Evolutionary conservation across 2,113 vertebrate genomes (phyloP).

Genomic region (Myiopsitta monachus): DNA sequence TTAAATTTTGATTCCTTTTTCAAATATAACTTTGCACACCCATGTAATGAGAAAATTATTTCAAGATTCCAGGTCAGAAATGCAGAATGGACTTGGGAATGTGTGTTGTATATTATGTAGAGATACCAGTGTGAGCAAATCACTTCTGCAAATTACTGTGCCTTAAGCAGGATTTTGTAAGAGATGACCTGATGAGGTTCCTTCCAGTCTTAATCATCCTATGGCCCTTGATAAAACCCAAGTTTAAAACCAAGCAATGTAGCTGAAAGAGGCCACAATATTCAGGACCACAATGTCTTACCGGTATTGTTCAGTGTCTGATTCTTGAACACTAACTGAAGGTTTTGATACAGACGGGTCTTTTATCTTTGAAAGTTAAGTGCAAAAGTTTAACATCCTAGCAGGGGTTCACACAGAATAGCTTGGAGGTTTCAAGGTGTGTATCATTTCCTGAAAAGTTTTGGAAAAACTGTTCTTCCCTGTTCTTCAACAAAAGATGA

Average conservation of each 20-base stretch:
- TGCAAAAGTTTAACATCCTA: not conserved
- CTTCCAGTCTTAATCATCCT: not conserved
- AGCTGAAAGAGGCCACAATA: not conserved
- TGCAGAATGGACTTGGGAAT: not conserved
- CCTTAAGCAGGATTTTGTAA: not conserved
- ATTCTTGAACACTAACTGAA: not conserved
- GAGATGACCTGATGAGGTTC: not conserved
- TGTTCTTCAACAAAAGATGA: not conserved
- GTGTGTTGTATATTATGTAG: not conserved
- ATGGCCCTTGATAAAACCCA: not conserved
- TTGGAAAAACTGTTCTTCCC: not conserved
- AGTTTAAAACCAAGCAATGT: not conserved
- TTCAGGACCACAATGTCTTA: not conserved
- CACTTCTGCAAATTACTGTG: not conserved
- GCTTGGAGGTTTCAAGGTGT: not conserved
- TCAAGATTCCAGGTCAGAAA: not conserved
- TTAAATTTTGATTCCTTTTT: not conserved
- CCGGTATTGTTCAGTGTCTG: not conserved
- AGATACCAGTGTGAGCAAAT: accelerated
- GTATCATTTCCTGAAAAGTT: not conserved
- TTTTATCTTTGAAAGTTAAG: not conserved
- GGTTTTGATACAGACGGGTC: not conserved
- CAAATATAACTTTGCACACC: not conserved
- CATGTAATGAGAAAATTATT: not conserved
- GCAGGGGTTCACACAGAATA: not conserved